Base-by-base conservation (phyloP, 35 echinoderm and acorn worm genomes). In the Holothuria glaberrima region DNA sequence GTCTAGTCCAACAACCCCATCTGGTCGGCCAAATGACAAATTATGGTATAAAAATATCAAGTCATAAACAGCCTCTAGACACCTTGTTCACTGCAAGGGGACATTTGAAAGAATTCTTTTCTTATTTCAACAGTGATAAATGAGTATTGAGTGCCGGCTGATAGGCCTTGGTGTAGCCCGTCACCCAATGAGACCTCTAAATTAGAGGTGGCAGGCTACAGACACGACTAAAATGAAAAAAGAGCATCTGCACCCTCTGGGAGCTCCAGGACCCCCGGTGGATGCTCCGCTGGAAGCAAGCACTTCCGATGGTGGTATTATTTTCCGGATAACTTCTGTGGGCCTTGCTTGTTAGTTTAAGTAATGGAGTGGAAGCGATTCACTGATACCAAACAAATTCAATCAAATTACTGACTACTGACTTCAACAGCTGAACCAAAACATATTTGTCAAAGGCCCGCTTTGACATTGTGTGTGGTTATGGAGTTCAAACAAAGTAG, bases 311-410 rank as follows among this genome's bases (percentile, higher is more conserved):
- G 79, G 79, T 56, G 57, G 80, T 84, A 59, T 64, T 84, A 64
- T 84, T 84, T 84, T 64, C 57, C 28, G n/a, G 20, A 16, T 84
- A 57, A 84, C 80, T 84, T 84, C 80, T 84, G 80, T 84, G 48
- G 54, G 52, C 33, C 52, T 64, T 61, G 59, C 54, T 84, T 84
- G 80, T 84, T 84, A 84, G 80, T 84, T 84, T 84, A 84, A 84
- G 80, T 84, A 84, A 84, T 84, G 34, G 80, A 33, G 34, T 61
- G 52, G 59, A 61, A 84, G 59, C 59, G 57, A 4, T 84, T 84
- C 80, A 84, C 27, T 84, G 80, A 84, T 84, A 62, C 57, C 80
- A 32, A 59, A 84, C 80, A 83, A 83, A 83, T 83, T 83, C 54
- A 63, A 58, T 63, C 50, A 59, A 83, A 83, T 83, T 59, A 63